phyloP scores from a whole-genome alignment of 1,140 invertebrate species.

The Adoxophyes honmai region DNA sequence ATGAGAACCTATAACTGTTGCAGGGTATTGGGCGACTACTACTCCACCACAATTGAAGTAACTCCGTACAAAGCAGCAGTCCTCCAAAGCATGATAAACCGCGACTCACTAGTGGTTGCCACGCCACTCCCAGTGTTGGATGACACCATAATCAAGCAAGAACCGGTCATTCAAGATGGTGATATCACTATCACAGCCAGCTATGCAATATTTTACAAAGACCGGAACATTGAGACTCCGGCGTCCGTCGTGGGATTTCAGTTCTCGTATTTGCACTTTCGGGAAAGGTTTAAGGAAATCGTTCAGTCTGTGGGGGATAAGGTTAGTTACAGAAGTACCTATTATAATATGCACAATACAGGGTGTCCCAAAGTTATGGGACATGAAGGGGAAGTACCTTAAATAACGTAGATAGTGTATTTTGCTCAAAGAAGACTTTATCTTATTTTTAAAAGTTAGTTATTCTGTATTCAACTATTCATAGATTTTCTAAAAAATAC shows the following conservation, averaged over 20 bases:
- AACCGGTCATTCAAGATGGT: constrained; percentile 62
- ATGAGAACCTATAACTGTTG: constrained; percentile 17
- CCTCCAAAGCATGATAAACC: constrained; percentile 87
- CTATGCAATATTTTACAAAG: constrained; percentile 90
- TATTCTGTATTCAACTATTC: no score
- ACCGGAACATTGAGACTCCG: constrained; percentile 86
- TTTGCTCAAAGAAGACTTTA: no score
- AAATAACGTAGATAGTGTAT: no score
- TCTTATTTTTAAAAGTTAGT: no score
- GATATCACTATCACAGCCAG: constrained; percentile 86
- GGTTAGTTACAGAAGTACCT: constrained; percentile 18
- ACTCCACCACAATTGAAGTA: constrained; percentile 91
- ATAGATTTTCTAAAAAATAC: no score
- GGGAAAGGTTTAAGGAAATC: constrained; percentile 83
- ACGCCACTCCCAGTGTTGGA: constrained; percentile 84
- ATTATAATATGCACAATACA: no score
- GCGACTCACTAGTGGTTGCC: constrained; percentile 86
- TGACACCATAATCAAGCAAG: constrained; percentile 48
- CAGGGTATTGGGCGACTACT: constrained; percentile 87
- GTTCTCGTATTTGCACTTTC: constrained; percentile 83
- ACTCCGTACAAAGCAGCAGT: constrained; percentile 95
- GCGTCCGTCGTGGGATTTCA: constrained; percentile 93
- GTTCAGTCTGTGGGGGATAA: constrained; percentile 67
- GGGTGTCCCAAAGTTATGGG: no score
- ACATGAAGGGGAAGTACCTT: no score